Base-by-base conservation (phyloP, 1,140 invertebrate species). In the Colletes latitarsis region DNA sequence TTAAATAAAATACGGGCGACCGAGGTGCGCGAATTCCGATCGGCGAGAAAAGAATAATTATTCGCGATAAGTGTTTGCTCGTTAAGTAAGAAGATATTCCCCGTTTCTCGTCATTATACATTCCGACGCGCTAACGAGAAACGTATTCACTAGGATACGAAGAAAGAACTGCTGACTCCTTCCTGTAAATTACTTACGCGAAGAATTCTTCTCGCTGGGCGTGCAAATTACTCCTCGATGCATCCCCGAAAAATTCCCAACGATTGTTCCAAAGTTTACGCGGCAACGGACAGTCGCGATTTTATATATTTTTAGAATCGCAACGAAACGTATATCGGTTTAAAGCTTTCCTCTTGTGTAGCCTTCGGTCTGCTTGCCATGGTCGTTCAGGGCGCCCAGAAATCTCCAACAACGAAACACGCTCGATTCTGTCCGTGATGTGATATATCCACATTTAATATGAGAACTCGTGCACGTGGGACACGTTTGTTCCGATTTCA, bases 381-480 rank as follows among this genome's bases (percentile, higher is more conserved):
- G n/a, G 21, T 41, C 79, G 64, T 77, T 69, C 63, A 49, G n/a
- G n/a, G n/a, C n/a, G n/a, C n/a, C n/a, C 63, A 63, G 70, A 63
- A 67, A 79, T 66, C 77, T 60, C 83, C 71, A 64, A 73, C 81
- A 74, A 82, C 62, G 83, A 75, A 71, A 66, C 79, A 49, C 66
- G 49, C 49, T 60, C 76, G 81, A 73, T 58, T 78, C 84, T 85
- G 84, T 53, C 58, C 80, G 80, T 85, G 74, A 66, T 83, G 84
- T 86, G 84, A 86, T 86, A 85, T 86, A 86, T 86, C 80, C 76
- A 43, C 80, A 74, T 86, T 86, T 85, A 86, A 86, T 85, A 85
- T 85, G 84, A 67, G 75, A 86, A 86, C 76, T 82, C 55, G 75
- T 67, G 67, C 84, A 85, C 83, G 75, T 72, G 69, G 82, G 58